These are phyloP conservation scores for Etheostoma spectabile DNA, from an alignment of 2,113 vertebrate genomes.

Conservation along the genomic window DNA sequence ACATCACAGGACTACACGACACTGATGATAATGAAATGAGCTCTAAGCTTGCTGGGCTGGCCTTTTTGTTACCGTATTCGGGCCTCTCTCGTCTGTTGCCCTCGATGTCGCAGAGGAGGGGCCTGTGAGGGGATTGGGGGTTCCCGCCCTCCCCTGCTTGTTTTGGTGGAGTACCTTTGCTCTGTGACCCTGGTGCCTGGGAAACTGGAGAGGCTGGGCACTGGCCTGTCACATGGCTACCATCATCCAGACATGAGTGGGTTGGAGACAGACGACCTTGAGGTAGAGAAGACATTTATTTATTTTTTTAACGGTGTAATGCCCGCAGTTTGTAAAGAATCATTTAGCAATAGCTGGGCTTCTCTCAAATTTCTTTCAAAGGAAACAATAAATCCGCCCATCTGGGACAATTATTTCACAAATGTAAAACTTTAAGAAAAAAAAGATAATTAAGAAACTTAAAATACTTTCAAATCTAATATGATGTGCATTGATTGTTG, in stretches of 20 bases:
- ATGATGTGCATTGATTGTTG: not conserved
- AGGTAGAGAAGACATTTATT: conserved; percentile 13
- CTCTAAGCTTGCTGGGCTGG: conserved; percentile 54
- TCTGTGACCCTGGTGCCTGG: conserved; percentile 76
- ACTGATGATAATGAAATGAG: conserved; percentile 65
- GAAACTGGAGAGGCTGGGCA: conserved; percentile 75
- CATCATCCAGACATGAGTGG: conserved; percentile 86
- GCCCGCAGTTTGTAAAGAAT: not conserved
- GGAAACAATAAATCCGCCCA: not conserved
- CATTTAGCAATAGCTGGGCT: not conserved
- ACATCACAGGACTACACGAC: conserved; percentile 49
- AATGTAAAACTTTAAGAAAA: not conserved
- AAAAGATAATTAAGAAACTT: too few species aligned
- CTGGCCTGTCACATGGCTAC: conserved; percentile 81
- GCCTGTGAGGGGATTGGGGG: conserved; percentile 82
- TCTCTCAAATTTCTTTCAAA: not conserved
- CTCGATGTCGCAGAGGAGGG: conserved; percentile 87
- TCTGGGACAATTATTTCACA: not conserved
- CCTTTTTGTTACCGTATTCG: conserved; percentile 86
- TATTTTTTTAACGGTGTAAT: not conserved
- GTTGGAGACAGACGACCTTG: conserved; percentile 85
- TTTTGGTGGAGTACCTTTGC: conserved; percentile 84
- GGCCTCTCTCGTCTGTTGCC: conserved; percentile 87
- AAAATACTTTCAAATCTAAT: not conserved
- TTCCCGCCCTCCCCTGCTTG: conserved; percentile 79